These are phyloP conservation scores for Galerucella calmariensis DNA, from an alignment of 2,888 invertebrate genomes.

Conservation along the genomic window DNA sequence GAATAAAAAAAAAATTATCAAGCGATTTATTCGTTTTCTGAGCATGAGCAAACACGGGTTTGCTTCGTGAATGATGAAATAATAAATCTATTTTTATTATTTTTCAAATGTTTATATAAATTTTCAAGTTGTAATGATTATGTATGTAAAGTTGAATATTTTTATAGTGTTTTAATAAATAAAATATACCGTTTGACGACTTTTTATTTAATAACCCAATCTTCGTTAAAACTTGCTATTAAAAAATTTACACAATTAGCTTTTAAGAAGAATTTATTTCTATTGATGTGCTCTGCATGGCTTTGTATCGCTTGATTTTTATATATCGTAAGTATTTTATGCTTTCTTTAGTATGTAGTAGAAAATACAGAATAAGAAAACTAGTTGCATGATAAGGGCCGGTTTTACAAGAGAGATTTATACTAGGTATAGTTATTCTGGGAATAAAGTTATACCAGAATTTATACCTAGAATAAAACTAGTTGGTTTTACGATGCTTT, in stretches of 20 bases:
- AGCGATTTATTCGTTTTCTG: no score
- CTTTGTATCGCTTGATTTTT: slow-evolving; percentile 15
- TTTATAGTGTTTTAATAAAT: background rate
- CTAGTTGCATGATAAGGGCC: no score
- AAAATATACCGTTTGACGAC: background rate
- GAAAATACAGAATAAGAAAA: no score
- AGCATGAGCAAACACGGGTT: no score
- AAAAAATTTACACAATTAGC: background rate
- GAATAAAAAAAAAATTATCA: no score
- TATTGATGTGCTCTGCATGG: slow-evolving; percentile 32
- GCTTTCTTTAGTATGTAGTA: no score
- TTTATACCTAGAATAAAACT: no score
- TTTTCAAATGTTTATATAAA: background rate
- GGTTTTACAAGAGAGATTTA: no score
- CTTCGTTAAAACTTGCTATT: background rate
- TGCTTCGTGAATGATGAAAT: no score
- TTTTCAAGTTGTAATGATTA: background rate
- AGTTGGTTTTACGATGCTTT: no score
- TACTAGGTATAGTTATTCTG: no score
- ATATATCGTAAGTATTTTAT: background rate
- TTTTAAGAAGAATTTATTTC: background rate
- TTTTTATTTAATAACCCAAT: background rate
- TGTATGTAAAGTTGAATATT: background rate
- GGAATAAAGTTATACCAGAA: no score
- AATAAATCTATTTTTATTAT: background rate